Evolutionary conservation across 2,888 invertebrate genomes (phyloP).

Genomic region (Xylocampa areola): DNA sequence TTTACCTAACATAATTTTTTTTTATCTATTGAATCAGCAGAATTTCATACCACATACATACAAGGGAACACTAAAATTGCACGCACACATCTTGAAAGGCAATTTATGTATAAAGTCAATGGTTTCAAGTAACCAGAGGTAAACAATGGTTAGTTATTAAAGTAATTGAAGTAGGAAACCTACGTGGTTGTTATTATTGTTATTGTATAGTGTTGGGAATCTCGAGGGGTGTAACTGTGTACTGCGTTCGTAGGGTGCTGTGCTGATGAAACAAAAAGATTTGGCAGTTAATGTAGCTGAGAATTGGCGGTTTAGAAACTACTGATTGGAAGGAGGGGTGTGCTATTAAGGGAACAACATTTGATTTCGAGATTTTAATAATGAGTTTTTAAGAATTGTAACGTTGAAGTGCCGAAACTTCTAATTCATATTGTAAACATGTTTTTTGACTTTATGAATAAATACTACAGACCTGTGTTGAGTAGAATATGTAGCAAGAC

Average conservation of each 20-base stretch:
- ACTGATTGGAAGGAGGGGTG: constrained; percentile 24
- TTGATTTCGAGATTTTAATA: background rate
- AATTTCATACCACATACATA: too few relatives aligned
- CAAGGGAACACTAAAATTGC: constrained; percentile 55
- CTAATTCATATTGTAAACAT: too few relatives aligned
- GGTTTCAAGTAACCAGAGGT: constrained; percentile 53
- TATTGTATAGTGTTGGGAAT: constrained; percentile 58
- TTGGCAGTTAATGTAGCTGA: constrained; percentile 33
- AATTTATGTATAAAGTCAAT: constrained; percentile 57
- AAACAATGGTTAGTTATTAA: constrained; percentile 75
- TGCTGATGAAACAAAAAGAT: constrained; percentile 43
- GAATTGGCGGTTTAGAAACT: constrained; percentile 27
- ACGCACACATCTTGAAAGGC: constrained; percentile 45
- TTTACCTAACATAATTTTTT: too few relatives aligned
- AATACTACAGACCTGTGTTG: too few relatives aligned
- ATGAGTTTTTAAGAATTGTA: too few relatives aligned
- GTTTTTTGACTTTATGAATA: too few relatives aligned
- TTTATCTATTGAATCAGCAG: too few relatives aligned
- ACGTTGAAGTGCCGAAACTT: too few relatives aligned
- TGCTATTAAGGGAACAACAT: constrained; percentile 24
- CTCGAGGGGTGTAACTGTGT: constrained; percentile 39
- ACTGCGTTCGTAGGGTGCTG: constrained; percentile 34
- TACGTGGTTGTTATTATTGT: constrained; percentile 62
- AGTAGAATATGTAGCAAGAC: too few relatives aligned
- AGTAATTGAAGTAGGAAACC: constrained; percentile 77